These are phyloP conservation scores for Ostrea denselamellosa DNA, from an alignment of 1,140 invertebrate genomes.

Conservation along the genomic window DNA sequence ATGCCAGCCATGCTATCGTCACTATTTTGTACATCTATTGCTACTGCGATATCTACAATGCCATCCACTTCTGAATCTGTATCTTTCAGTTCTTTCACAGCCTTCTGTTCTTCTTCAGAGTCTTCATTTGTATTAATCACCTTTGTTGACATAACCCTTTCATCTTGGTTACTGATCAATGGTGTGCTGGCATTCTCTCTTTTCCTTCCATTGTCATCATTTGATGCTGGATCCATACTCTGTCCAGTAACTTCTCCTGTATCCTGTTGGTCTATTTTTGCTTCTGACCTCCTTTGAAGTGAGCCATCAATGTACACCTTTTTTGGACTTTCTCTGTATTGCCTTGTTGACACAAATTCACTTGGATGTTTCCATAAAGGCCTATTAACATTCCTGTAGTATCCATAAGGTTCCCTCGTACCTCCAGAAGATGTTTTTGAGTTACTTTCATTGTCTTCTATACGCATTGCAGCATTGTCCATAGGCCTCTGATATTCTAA, in stretches of 20 bases:
- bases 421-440: background rate
- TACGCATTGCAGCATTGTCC: background rate
- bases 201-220: background rate
- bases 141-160: background rate
- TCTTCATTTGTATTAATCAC: background rate
- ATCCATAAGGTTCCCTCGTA: background rate
- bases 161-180: background rate
- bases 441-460: background rate
- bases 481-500: background rate
- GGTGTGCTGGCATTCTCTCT: background rate
- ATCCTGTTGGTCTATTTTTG: background rate
- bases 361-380: background rate
- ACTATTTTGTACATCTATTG: background rate
- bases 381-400: background rate
- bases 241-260: background rate
- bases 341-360: background rate
- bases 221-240: background rate
- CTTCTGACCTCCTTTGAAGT: background rate
- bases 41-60: background rate
- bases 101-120: background rate
- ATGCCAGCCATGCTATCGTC: background rate
- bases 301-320: slow-evolving; percentile 19
- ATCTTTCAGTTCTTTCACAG: background rate
- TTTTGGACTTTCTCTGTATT: background rate
- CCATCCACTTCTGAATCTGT: background rate